Evolutionary conservation across 2,797 vertebrate species (phyloP).

Genomic region (Sebastes ruberrimus): DNA sequence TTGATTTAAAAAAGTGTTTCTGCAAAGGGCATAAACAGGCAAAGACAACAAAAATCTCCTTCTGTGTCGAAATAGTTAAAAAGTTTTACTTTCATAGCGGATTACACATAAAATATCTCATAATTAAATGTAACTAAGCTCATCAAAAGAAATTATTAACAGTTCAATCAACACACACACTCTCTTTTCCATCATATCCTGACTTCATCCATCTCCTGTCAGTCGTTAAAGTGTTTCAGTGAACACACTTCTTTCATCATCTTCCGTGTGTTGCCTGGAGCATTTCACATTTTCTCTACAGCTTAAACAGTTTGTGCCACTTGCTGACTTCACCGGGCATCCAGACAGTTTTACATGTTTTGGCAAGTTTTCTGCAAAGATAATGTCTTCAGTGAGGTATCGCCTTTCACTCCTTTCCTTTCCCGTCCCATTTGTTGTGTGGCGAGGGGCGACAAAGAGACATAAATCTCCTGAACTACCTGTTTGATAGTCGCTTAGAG

Average conservation of each 20-base stretch:
- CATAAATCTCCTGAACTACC: slow-evolving; percentile 74
- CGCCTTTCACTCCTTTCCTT: slow-evolving; percentile 56
- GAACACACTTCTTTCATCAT: neutral
- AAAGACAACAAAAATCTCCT: too few relatives aligned
- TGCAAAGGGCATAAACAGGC: too few relatives aligned
- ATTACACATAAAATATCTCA: neutral
- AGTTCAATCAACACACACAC: neutral
- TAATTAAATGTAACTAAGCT: neutral
- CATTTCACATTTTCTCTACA: neutral
- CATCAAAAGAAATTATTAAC: neutral
- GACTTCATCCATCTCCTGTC: slow-evolving; percentile 18
- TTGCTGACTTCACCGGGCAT: slow-evolving; percentile 1
- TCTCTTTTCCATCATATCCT: neutral
- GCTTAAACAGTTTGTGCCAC: neutral
- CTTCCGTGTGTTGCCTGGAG: slow-evolving; percentile 16
- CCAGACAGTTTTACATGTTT: slow-evolving; percentile 45
- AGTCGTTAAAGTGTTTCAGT: neutral
- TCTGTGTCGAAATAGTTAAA: neutral
- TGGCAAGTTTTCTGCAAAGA: slow-evolving; percentile 51
- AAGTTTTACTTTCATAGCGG: neutral
- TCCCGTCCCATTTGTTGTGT: slow-evolving; percentile 41
- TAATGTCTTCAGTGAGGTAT: slow-evolving; percentile 55
- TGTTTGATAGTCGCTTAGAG: slow-evolving; percentile 65
- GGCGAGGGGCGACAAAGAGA: slow-evolving; percentile 48
- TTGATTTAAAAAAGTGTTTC: neutral